Evolutionary conservation across 53 echinoderm and acorn worm genomes (phyloP).

Genomic region (Stichopus horrens): DNA sequence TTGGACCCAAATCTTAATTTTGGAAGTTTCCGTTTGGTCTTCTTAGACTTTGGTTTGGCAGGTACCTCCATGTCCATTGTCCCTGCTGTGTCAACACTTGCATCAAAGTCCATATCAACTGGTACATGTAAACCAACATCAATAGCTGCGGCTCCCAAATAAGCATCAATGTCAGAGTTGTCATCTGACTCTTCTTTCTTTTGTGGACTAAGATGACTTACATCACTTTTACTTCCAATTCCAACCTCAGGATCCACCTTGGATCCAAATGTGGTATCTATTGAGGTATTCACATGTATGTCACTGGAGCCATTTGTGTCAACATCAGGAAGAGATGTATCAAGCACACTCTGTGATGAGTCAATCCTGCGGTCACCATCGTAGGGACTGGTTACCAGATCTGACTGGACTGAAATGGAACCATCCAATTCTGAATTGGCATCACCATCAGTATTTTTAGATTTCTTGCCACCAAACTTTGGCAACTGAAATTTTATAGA

Average conservation of each 20-base stretch:
- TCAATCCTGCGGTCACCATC: neutral
- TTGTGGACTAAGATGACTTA: neutral
- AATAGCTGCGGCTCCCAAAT: slow-evolving; percentile 8
- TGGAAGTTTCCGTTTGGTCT: slow-evolving; percentile 14
- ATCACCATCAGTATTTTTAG: neutral
- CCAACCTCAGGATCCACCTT: neutral
- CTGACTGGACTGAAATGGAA: slow-evolving; percentile 2
- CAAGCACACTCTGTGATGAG: neutral
- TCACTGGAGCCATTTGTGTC: neutral
- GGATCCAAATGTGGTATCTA: slow-evolving; percentile 5
- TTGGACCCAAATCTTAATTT: slow-evolving; percentile 29
- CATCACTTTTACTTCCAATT: neutral
- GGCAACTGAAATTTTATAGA: slow-evolving; percentile 27
- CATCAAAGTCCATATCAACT: neutral
- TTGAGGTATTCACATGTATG: neutral
- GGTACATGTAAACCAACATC: neutral
- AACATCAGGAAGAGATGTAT: neutral
- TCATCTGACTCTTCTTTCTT: slow-evolving; percentile 10
- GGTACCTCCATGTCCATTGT: neutral
- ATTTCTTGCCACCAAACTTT: neutral
- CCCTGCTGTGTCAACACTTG: neutral
- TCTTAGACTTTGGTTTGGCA: slow-evolving; percentile 3
- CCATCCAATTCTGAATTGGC: neutral
- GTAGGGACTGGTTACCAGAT: neutral
- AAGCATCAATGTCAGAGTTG: slow-evolving; percentile 38